These are phyloP conservation scores for Celastrina argiolus DNA, from an alignment of 2,888 invertebrate species.

Conservation along the genomic window DNA sequence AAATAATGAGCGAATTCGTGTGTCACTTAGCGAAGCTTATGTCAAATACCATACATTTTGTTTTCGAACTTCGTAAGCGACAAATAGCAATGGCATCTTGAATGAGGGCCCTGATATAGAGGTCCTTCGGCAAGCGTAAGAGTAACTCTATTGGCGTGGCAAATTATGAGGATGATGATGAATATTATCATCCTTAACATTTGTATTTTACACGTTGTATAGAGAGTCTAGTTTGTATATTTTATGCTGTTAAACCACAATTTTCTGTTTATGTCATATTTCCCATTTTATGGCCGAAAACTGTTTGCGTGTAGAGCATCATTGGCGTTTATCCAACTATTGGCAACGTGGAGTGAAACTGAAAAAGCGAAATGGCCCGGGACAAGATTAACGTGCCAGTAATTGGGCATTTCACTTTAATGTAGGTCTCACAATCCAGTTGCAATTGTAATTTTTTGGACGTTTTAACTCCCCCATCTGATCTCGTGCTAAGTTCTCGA, in stretches of 20 bases:
- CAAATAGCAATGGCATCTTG: no score
- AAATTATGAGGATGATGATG: no score
- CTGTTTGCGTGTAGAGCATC: background rate
- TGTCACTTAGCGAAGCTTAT: no score
- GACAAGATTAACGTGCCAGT: background rate
- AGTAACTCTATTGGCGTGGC: no score
- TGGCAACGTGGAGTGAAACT: background rate
- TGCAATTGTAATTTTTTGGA: no score
- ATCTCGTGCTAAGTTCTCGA: no score
- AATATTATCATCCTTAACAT: background rate
- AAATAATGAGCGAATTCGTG: no score
- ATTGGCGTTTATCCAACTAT: conserved; percentile 4
- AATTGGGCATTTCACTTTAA: background rate
- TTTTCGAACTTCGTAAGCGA: no score
- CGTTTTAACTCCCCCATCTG: no score
- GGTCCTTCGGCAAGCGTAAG: no score
- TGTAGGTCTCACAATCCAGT: background rate
- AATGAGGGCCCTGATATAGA: no score
- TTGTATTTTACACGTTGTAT: background rate
- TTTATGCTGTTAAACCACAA: background rate
- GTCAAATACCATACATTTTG: no score
- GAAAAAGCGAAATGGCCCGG: background rate
- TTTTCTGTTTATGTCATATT: background rate
- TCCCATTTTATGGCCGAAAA: background rate
- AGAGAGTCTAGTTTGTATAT: background rate